phyloP scores from a whole-genome alignment of 2,888 invertebrate genomes.

The Lasioglossum vierecki region DNA sequence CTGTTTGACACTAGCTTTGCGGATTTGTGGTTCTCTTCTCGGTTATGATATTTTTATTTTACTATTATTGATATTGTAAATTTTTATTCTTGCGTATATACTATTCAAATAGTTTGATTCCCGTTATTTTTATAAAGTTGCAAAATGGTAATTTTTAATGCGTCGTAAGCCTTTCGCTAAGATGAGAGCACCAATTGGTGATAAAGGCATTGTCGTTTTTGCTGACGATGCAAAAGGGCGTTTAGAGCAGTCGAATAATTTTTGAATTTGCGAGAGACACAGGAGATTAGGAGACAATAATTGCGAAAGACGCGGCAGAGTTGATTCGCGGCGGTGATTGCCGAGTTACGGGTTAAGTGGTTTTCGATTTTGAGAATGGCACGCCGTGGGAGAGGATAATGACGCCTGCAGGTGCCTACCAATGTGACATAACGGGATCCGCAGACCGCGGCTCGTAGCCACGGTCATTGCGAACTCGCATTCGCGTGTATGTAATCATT shows the following conservation, averaged over 20 bases:
- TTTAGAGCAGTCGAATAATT: neutral
- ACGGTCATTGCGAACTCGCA: conserved; percentile 77
- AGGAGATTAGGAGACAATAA: neutral
- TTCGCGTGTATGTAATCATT: conserved; percentile 78
- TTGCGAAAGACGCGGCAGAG: conserved; percentile 9
- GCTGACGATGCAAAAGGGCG: neutral
- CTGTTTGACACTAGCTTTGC: too few species aligned
- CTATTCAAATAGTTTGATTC: too few species aligned
- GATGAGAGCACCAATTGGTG: neutral
- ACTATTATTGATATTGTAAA: neutral
- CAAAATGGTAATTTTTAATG: neutral
- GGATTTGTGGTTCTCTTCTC: too few species aligned
- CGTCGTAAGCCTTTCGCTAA: too few species aligned
- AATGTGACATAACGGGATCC: conserved; percentile 84
- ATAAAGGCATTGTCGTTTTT: neutral
- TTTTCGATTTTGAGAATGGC: conserved; percentile 72
- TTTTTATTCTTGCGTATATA: too few species aligned
- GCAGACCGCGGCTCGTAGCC: conserved; percentile 75
- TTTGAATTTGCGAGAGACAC: neutral
- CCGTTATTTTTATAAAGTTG: too few species aligned
- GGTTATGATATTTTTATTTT: too few species aligned
- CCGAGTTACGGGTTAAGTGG: conserved; percentile 41
- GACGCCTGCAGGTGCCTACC: conserved; percentile 81
- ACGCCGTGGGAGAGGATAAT: conserved; percentile 68
- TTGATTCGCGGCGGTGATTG: conserved; percentile 43